Conservation (phyloP, 92 coral and sea anemone genomes). For the Zoanthus sociatus region DNA sequence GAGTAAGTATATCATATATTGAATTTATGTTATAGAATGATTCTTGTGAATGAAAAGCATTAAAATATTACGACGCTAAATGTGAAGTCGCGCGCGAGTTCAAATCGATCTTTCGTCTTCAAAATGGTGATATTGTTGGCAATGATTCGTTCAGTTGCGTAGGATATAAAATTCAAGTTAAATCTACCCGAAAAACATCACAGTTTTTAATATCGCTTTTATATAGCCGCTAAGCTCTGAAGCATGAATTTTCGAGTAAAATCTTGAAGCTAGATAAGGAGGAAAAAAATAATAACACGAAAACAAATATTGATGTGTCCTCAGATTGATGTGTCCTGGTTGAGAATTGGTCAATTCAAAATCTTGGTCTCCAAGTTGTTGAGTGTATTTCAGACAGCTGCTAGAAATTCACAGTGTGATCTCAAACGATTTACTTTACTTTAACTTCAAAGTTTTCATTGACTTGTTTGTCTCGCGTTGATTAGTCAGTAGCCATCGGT, state of each 20-base stretch:
- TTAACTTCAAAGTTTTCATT: background rate
- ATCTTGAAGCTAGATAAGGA: background rate
- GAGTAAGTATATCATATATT: background rate
- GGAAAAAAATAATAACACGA: background rate
- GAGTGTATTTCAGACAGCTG: conserved; percentile 25
- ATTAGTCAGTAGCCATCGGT: background rate
- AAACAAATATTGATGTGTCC: background rate
- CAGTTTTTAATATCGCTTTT: background rate
- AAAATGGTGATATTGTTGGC: conserved; percentile 3
- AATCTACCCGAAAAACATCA: background rate
- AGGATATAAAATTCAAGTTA: background rate
- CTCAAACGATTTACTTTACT: background rate
- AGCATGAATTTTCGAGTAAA: background rate
- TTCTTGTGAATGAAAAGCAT: background rate
- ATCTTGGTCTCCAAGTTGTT: conserved; percentile 32
- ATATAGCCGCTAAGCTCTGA: background rate
- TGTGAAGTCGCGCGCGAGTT: conserved; percentile 5
- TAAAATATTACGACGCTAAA: background rate
- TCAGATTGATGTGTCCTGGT: conserved; percentile 7
- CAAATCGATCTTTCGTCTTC: conserved; percentile 17
- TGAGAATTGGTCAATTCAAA: conserved; percentile 3
- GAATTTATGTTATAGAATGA: background rate
- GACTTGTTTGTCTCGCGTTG: conserved; percentile 14
- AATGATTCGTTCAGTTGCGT: conserved; percentile 33
- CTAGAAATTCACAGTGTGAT: conserved; percentile 15